Percentiles rank a stretch among this genome's conserved stretches.
Conservation (phyloP, 2,888 invertebrate genomes). For the Ophioninae sp. region DNA sequence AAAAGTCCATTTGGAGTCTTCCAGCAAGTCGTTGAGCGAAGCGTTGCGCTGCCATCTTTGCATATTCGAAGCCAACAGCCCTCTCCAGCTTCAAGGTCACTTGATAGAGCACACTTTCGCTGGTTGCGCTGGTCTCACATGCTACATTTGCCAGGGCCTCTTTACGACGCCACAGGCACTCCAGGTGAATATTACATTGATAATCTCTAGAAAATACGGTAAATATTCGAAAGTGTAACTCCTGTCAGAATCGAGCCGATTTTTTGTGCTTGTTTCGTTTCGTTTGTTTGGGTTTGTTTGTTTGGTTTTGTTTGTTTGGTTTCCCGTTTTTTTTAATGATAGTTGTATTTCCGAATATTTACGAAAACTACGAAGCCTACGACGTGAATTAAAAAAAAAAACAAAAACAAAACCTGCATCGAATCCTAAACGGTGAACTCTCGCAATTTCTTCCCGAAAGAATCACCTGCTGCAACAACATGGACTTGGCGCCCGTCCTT, state of each 20-base stretch:
- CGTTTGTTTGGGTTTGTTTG: no score
- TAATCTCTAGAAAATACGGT: no score
- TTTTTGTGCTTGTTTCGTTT: no score
- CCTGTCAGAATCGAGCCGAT: no score
- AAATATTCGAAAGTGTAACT: no score
- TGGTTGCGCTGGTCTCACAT: slow-evolving; percentile 91
- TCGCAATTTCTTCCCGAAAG: slow-evolving; percentile 74
- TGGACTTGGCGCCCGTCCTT: slow-evolving; percentile 90
- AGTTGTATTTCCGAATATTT: no score
- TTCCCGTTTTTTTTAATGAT: no score
- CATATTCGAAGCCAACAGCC: slow-evolving; percentile 88
- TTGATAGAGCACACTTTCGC: slow-evolving; percentile 96
- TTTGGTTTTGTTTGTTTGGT: no score
- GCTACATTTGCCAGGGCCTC: slow-evolving; percentile 93
- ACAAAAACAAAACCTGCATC: not conserved
- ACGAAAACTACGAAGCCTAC: not conserved
- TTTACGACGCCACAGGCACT: slow-evolving; percentile 92
- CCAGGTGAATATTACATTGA: slow-evolving; percentile 68
- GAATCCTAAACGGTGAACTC: not conserved
- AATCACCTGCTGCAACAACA: slow-evolving; percentile 91
- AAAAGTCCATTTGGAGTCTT: slow-evolving; percentile 71
- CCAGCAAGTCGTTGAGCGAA: slow-evolving; percentile 69
- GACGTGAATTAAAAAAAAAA: no score
- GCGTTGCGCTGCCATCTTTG: slow-evolving; percentile 88
- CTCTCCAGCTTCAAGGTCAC: slow-evolving; percentile 92